These are phyloP conservation scores for Gobionotothen gibberifrons DNA, from an alignment of 2,797 vertebrate genomes.

Conservation along the genomic window DNA sequence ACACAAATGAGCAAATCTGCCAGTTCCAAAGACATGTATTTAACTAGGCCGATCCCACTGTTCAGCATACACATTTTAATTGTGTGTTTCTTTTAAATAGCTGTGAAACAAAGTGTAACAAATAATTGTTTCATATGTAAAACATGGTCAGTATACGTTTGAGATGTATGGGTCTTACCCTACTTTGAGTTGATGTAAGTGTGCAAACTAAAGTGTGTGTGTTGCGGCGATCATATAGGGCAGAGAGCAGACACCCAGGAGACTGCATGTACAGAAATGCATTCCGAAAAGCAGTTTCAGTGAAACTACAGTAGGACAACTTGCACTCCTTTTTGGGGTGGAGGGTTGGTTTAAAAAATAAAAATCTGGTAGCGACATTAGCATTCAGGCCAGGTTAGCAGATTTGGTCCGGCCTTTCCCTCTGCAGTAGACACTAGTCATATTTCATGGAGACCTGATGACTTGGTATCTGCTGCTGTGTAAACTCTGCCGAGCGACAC, in stretches of 20 bases:
- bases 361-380: slow-evolving; percentile 38
- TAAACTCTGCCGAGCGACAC: slow-evolving; percentile 41
- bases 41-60: slow-evolving; percentile 24
- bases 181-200: slow-evolving; percentile 11
- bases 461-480: slow-evolving; percentile 40
- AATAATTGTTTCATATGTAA: slow-evolving; percentile 4
- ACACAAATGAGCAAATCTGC: background rate
- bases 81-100: background rate
- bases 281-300: slow-evolving; percentile 60
- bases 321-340: background rate
- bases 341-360: no score
- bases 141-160: slow-evolving; percentile 5
- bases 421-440: slow-evolving; percentile 1
- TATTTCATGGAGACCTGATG: slow-evolving; percentile 43
- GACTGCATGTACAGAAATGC: slow-evolving; percentile 54
- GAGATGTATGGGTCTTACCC: slow-evolving; percentile 14
- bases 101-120: background rate
- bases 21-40: background rate
- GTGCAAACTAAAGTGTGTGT: slow-evolving; percentile 11
- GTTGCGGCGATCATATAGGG: slow-evolving; percentile 44
- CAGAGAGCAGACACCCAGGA: slow-evolving; percentile 49
- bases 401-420: slow-evolving; percentile 25
- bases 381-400: slow-evolving; percentile 50
- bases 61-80: background rate
- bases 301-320: slow-evolving; percentile 71